phyloP scores from a whole-genome alignment of 2,113 vertebrate genomes.

The Otocyon megalotis region DNA sequence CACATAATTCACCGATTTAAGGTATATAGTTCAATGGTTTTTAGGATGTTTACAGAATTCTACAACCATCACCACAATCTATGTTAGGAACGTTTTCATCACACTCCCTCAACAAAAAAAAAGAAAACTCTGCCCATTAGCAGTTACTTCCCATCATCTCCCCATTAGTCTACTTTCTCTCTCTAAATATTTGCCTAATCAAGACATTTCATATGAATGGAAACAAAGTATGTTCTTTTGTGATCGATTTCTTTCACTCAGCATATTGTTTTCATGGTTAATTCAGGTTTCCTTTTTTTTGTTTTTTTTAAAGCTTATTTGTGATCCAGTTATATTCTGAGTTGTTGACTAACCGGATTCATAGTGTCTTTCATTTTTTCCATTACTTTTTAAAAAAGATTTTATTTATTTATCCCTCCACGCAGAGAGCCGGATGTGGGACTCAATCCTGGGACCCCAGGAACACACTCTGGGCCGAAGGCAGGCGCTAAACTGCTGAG shows the following conservation, averaged over 20 bases:
- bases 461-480: no score
- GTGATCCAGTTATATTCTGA: not conserved
- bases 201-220: not conserved
- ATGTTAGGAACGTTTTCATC: not conserved
- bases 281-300: not conserved
- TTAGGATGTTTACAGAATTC: not conserved
- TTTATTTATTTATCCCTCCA: no score
- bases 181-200: not conserved
- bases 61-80: not conserved
- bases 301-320: not conserved
- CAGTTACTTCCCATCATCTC: not conserved
- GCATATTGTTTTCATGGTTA: not conserved
- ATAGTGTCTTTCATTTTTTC: not conserved
- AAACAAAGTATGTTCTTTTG: not conserved
- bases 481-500: no score
- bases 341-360: not conserved
- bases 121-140: not conserved
- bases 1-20: not conserved
- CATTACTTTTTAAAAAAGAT: not conserved
- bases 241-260: not conserved
- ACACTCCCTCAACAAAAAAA: not conserved
- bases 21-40: not conserved
- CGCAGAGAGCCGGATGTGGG: no score
- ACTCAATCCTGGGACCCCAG: no score
- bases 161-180: not conserved